These are phyloP conservation scores for Tetrax tetrax DNA, from an alignment of 2,113 vertebrate genomes.

Conservation along the genomic window DNA sequence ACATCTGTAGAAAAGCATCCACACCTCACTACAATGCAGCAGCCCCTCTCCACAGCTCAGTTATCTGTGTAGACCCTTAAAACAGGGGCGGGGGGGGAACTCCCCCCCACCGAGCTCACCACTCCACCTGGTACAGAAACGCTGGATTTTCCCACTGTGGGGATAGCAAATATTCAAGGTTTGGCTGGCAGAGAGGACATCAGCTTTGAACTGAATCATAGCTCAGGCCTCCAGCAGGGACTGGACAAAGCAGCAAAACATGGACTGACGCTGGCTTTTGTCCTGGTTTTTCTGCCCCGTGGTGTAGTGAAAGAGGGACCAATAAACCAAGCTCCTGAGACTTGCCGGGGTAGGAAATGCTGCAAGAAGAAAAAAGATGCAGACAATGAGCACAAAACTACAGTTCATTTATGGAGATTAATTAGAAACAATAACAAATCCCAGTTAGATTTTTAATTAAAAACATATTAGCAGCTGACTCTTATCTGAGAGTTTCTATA, in stretches of 20 bases:
- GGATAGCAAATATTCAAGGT: background rate
- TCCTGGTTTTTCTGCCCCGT: background rate
- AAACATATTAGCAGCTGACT: background rate
- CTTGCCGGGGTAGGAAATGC: background rate
- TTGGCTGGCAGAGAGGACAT: background rate
- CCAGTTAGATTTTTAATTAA: conserved; percentile 18
- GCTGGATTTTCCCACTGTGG: background rate
- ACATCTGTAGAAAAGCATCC: background rate
- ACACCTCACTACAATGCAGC: rapidly evolving
- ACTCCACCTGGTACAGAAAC: background rate
- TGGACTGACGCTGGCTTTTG: background rate
- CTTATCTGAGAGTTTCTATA: background rate
- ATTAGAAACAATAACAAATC: background rate
- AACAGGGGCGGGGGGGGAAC: background rate
- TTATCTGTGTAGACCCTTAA: background rate
- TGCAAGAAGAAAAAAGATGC: background rate
- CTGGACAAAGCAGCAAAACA: background rate
- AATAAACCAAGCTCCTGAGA: background rate
- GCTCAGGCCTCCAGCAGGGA: background rate
- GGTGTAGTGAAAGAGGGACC: background rate
- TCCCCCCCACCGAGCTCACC: rapidly evolving
- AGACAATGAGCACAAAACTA: background rate
- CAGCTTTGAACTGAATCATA: background rate
- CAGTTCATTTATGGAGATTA: background rate
- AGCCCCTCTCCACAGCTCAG: background rate